A percentile compares a stretch with the other conserved stretches of the same genome.
These are phyloP conservation scores for Platyscapa corneri DNA, from an alignment of 1,140 invertebrate genomes.

Conservation along the genomic window DNA sequence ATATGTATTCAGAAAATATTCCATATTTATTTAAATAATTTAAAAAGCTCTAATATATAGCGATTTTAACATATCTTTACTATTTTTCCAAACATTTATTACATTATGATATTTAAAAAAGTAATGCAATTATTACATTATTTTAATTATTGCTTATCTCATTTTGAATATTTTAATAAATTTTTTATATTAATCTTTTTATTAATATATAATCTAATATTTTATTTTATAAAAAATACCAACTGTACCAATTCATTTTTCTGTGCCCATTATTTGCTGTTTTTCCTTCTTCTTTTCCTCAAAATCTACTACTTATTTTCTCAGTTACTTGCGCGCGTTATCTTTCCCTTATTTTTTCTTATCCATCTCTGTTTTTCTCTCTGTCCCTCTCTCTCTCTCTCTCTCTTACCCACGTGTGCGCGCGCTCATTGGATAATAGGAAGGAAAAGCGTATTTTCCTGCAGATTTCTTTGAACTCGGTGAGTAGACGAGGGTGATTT, in stretches of 20 bases:
- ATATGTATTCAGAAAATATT: too few species aligned
- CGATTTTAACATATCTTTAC: neutral
- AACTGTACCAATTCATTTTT: constrained; percentile 2
- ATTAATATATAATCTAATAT: neutral
- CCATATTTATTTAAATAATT: neutral
- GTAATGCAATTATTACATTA: neutral
- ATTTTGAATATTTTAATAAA: neutral
- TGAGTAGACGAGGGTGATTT: constrained; percentile 50
- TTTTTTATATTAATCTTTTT: neutral
- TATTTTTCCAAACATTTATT: neutral
- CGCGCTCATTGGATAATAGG: neutral
- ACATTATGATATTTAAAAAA: neutral
- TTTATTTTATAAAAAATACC: neutral
- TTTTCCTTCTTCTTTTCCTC: constrained; percentile 4
- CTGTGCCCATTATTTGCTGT: constrained; percentile 14
- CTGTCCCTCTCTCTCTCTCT: neutral
- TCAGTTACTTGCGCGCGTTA: neutral
- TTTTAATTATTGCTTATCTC: neutral
- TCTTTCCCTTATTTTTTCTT: neutral
- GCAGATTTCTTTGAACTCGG: too few species aligned
- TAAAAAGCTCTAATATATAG: neutral
- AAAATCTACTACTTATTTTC: neutral
- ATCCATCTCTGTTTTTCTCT: neutral
- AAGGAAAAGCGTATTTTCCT: neutral
- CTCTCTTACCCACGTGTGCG: too few species aligned